Conservation (phyloP, 2,797 vertebrate genomes). For the Poecilia gillii region DNA sequence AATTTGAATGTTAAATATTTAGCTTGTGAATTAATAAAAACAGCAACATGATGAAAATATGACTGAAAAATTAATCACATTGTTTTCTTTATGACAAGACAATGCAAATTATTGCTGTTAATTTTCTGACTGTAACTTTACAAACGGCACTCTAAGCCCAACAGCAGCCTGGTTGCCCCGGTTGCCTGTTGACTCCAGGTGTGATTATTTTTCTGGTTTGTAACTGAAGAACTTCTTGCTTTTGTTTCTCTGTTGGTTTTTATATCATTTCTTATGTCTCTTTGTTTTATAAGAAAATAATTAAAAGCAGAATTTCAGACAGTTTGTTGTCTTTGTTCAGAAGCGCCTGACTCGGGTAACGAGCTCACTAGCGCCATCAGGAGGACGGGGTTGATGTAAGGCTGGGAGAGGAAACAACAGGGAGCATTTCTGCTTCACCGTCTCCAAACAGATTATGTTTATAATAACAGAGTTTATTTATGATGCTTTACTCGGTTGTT, state of each 20-base stretch:
- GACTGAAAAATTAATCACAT: too few species aligned
- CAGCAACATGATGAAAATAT: too few species aligned
- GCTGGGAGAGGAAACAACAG: not conserved
- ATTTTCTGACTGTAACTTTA: too few species aligned
- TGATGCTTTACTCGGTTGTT: too few species aligned
- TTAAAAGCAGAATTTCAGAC: constrained; percentile 75
- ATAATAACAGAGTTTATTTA: too few species aligned
- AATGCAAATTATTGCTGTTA: too few species aligned
- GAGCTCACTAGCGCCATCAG: not conserved
- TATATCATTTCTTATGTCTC: constrained; percentile 86
- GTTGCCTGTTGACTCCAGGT: constrained; percentile 66
- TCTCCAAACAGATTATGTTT: too few species aligned
- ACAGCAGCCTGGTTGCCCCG: constrained; percentile 1
- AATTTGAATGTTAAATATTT: too few species aligned
- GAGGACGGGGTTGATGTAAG: not conserved
- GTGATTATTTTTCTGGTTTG: constrained; percentile 78
- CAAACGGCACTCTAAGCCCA: too few species aligned
- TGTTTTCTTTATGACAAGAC: too few species aligned
- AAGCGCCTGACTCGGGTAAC: not conserved
- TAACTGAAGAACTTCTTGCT: constrained; percentile 73
- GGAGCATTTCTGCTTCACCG: too few species aligned
- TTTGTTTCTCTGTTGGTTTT: constrained; percentile 75
- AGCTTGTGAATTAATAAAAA: too few species aligned
- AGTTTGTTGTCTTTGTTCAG: constrained; percentile 6
- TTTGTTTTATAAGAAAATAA: constrained; percentile 82